Base-by-base conservation (phyloP, 1,140 invertebrate species). In the Oryctes rhinoceros region DNA sequence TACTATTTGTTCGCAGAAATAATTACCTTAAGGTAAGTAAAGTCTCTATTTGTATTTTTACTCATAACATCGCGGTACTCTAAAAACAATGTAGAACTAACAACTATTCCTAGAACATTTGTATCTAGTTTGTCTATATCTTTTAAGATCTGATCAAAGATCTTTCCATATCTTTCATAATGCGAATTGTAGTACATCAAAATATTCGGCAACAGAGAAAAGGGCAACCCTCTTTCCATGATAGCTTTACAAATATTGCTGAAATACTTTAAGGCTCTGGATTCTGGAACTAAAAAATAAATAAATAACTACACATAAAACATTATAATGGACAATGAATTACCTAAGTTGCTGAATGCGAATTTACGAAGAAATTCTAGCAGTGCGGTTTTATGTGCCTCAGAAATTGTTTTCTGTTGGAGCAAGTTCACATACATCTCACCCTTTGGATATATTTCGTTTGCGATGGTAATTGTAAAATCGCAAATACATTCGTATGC, bases 401-500 rank as follows among this genome's bases (percentile, higher is more conserved):
- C 35, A 71, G 65, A 71, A 1, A 71, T 30, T 35, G 18, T 71
- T 7, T 35, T 24, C 4, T 30, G 18, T 37, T 71, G 18, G 0
- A 71, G 65, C 24, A 37, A 20, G 7, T 35, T 15, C 20, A 30
- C 35, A 24, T 18, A 37, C 65, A 7, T 20, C 1, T 35, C 24
- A 71, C 35, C 24, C 37, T 24, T 30, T 15, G 10, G 18, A 35
- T 71, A 71, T 24, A 71, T 37, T 37, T 71, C 65, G 35, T 30
- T 24, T 71, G 35, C 65, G 18, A 71, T 71, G 1, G 20, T 37
- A 9, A 71, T 71, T 35, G 20, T 24, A 24, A 35, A 71, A 15
- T 71, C 65, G 65, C 65, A 71, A 9, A 71, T 71, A 35, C 65
- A 71, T 71, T 71, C 24, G 20, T 37, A 71, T 71, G 30, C 65